A percentile compares a stretch with the other conserved stretches of the same genome.
These are phyloP conservation scores for Cylloceria caligata DNA, from an alignment of 2,888 invertebrate genomes.

Conservation along the genomic window DNA sequence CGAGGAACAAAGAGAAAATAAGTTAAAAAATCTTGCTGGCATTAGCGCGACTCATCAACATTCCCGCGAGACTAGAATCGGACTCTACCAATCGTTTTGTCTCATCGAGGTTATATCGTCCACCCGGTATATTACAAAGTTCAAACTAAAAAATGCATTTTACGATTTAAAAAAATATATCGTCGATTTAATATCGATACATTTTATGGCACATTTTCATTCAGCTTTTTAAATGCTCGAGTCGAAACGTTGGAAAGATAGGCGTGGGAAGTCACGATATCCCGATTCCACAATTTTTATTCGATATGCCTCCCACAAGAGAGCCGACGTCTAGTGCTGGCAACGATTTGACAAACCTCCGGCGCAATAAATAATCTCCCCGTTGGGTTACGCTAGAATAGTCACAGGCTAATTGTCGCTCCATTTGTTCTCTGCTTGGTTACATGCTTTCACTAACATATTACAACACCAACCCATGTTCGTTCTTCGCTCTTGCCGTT, in stretches of 20 bases:
- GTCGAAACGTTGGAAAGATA: too few relatives aligned
- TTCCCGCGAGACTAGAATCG: neutral
- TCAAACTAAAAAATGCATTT: neutral
- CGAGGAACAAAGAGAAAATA: slow-evolving; percentile 16
- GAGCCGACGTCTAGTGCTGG: slow-evolving; percentile 16
- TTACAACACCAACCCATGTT: slow-evolving; percentile 81
- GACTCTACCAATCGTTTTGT: slow-evolving; percentile 10
- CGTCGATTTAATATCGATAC: neutral
- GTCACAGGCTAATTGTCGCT: slow-evolving; percentile 80
- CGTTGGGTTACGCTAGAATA: slow-evolving; percentile 75
- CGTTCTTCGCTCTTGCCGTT: slow-evolving; percentile 80
- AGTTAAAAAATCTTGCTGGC: slow-evolving; percentile 53
- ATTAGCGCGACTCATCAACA: slow-evolving; percentile 40
- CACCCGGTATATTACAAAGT: neutral
- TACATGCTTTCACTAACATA: slow-evolving; percentile 82
- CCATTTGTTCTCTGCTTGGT: slow-evolving; percentile 82
- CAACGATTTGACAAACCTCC: slow-evolving; percentile 5
- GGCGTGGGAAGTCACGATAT: too few relatives aligned
- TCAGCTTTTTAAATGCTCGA: neutral
- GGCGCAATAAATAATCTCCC: slow-evolving; percentile 41
- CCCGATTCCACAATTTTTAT: neutral
- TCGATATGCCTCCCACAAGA: neutral
- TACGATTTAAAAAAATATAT: neutral
- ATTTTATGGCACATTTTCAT: neutral
- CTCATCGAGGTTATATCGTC: neutral